These are phyloP conservation scores for Diadegma fenestrale DNA, from an alignment of 2,888 invertebrate species.

Conservation along the genomic window DNA sequence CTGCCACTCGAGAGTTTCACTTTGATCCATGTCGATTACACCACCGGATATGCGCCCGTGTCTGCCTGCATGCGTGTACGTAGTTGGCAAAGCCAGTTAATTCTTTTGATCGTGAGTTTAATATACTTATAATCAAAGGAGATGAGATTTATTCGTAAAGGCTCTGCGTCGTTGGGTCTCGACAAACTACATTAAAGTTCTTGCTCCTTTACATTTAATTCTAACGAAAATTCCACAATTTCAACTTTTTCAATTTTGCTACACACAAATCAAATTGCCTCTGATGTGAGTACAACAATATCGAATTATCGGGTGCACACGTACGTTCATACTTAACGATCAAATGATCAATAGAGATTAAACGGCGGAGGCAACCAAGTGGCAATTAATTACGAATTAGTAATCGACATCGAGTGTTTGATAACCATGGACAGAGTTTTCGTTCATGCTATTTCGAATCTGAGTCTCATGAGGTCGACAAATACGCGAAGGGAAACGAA, in stretches of 20 bases:
- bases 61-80: constrained; percentile 9
- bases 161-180: background rate
- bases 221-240: background rate
- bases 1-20: constrained; percentile 41
- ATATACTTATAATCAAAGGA: constrained; percentile 21
- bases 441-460: background rate
- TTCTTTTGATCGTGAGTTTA: background rate
- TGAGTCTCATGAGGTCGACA: constrained; percentile 16
- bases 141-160: constrained; percentile 1
- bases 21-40: constrained; percentile 40
- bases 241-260: background rate
- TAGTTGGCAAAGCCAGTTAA: background rate
- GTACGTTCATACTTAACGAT: constrained; percentile 45
- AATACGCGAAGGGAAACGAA: constrained; percentile 28
- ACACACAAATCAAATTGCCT: background rate
- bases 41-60: background rate
- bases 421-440: constrained; percentile 7
- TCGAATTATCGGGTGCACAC: background rate
- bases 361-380: constrained; percentile 39
- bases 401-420: constrained; percentile 54
- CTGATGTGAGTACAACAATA: background rate
- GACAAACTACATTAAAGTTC: background rate
- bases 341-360: constrained; percentile 52
- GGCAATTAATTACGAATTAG: constrained; percentile 64
- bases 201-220: background rate